phyloP scores from a whole-genome alignment of 2,888 invertebrate species.

The Clusia tigrina region DNA sequence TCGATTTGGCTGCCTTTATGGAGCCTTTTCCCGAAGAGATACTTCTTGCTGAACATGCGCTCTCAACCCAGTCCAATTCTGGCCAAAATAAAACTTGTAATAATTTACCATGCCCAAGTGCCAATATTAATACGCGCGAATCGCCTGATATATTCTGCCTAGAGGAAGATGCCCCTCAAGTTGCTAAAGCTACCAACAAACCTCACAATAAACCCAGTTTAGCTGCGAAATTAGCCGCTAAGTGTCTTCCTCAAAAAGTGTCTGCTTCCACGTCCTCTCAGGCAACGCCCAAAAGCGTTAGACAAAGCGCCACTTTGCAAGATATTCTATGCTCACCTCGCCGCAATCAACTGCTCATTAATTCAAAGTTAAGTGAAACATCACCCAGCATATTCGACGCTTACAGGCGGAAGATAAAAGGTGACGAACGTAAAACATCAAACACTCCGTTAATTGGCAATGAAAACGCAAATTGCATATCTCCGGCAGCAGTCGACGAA shows the following conservation, averaged over 20 bases:
- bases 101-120: not conserved
- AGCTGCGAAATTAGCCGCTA: conserved; percentile 42
- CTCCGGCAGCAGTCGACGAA: conserved; percentile 25
- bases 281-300: not conserved
- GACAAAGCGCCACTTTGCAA: not conserved
- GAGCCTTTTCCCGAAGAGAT: conserved; percentile 65
- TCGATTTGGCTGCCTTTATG: conserved; percentile 66
- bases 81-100: no score
- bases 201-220: conserved; percentile 23
- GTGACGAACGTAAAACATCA: not conserved
- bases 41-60: conserved; percentile 35
- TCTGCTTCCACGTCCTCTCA: not conserved
- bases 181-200: conserved; percentile 18
- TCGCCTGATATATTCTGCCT: conserved; percentile 53
- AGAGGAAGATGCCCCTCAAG: conserved; percentile 41
- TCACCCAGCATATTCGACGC: conserved; percentile 52
- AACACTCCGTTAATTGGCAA: not conserved
- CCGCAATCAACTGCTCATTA: conserved; percentile 30
- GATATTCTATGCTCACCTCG: conserved; percentile 20
- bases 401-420: conserved; percentile 32
- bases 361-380: conserved; percentile 27
- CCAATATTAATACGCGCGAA: conserved; percentile 10
- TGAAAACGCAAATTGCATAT: not conserved
- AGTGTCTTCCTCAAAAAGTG: conserved; percentile 17
- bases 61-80: no score